Evolutionary conservation across 2,888 invertebrate genomes (phyloP), one percentile per base, ranked within the genome.

Genomic region (Liodrosophila aerea): DNA sequence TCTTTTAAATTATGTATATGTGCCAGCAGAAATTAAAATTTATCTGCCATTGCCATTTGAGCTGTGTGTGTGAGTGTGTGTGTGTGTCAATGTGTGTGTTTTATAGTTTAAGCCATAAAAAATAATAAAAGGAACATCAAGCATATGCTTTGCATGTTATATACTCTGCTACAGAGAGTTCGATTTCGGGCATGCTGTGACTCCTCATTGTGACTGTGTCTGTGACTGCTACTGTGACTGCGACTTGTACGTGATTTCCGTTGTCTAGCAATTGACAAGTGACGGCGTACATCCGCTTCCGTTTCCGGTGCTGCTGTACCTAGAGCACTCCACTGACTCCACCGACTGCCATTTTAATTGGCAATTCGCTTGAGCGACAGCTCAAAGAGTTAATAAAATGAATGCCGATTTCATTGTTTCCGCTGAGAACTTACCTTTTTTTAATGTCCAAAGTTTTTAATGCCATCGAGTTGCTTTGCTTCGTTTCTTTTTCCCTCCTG

Each of bases 311-410:
- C 27, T 40, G 40, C 22, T 46, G 45, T 7, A 15, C 29, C 11
- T 45, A 40, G n/a, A n/a, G n/a, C n/a, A n/a, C n/a, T n/a, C 11
- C 16, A 22, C 16, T 34, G 22, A 2, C 5, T 2, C 22, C 5
- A 22, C 22, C 22, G 2, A 45, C 39, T 50, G 34, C 13, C 56
- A 31, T 40, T 77, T 82, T 82, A 82, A 77, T 82, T 77, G 76
- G 58, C 73, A 59, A 67, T 78, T 61, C 57, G 43, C 54, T 51
- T 63, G 58, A 54, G 66, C 29, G 64, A 45, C 46, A 39, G 45
- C 67, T 58, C 64, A 65, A 73, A 69, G 76, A 78, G 78, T 78
- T 76, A 64, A 78, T 78, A 76, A 78, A 78, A 76, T 63, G 64
- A 69, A 72, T 63, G 60, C 46, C 69, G 50, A 68, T 76, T 56